Evolutionary conservation across 2,888 invertebrate species (phyloP).

Genomic region (Temnothorax ravouxi): DNA sequence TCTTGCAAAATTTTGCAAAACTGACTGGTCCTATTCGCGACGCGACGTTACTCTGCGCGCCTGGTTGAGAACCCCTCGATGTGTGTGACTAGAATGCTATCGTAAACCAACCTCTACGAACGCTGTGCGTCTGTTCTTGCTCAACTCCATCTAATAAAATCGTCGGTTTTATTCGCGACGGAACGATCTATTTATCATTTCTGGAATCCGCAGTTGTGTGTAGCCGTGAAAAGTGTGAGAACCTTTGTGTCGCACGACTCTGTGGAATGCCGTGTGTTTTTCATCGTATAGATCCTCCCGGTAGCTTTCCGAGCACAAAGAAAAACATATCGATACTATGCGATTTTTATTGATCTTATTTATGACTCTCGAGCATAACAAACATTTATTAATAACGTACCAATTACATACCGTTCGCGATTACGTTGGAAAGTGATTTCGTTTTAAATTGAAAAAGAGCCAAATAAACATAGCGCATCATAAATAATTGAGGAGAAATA

Average conservation of each 20-base stretch:
- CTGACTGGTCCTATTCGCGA: background rate
- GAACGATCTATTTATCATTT: slow-evolving; percentile 24
- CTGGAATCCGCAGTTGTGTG: background rate
- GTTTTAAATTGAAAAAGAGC: background rate
- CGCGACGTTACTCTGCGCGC: background rate
- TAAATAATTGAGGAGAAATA: background rate
- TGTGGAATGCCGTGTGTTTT: slow-evolving; percentile 1
- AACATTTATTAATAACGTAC: background rate
- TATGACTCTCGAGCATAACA: background rate
- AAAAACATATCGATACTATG: background rate
- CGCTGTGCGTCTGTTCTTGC: slow-evolving; percentile 18
- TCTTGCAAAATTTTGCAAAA: background rate
- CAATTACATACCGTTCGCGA: background rate
- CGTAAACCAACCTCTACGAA: slow-evolving; percentile 29
- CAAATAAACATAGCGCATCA: background rate
- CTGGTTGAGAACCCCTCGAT: slow-evolving; percentile 21
- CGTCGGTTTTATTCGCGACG: slow-evolving; percentile 33
- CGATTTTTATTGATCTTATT: slow-evolving; percentile 13
- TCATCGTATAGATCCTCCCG: slow-evolving; percentile 6
- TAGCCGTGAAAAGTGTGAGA: slow-evolving; percentile 10
- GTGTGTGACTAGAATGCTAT: slow-evolving; percentile 24
- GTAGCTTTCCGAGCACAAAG: background rate
- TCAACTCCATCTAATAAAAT: slow-evolving; percentile 32
- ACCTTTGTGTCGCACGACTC: background rate
- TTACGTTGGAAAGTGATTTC: background rate